Conservation (phyloP, 2,888 invertebrate species). For the Leptarthrus brevirostris region DNA sequence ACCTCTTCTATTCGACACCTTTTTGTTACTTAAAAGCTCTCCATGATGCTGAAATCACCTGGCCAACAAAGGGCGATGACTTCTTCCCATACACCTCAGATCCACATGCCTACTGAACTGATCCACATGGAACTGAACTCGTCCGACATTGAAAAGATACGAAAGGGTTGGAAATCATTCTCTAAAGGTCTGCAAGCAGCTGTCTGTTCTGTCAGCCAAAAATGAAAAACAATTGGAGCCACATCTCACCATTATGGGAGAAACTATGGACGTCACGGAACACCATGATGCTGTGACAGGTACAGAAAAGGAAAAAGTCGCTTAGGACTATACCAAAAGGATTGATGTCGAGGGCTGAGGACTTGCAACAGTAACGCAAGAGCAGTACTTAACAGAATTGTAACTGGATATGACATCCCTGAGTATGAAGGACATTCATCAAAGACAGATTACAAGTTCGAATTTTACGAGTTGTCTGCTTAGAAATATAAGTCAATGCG, state of each 20-base stretch:
- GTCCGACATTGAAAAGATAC: constrained; percentile 83
- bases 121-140: constrained; percentile 83
- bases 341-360: constrained; percentile 76
- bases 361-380: constrained; percentile 66
- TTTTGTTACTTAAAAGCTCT: constrained; percentile 86
- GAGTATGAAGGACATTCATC: constrained; percentile 14
- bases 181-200: constrained; percentile 82
- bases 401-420: constrained; percentile 52
- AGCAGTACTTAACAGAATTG: constrained; percentile 56
- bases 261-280: constrained; percentile 86
- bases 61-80: constrained; percentile 83
- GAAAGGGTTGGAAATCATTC: constrained; percentile 81
- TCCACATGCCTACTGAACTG: constrained; percentile 92
- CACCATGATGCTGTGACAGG: constrained; percentile 92
- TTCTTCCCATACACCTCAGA: constrained; percentile 93
- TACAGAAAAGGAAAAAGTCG: constrained; percentile 87
- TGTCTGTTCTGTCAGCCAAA: constrained; percentile 72
- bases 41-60: constrained; percentile 74
- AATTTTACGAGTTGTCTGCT: constrained; percentile 70
- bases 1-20: constrained; percentile 87
- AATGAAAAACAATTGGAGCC: constrained; percentile 51
- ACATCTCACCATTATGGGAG: constrained; percentile 73
- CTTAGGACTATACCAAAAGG: constrained; percentile 86
- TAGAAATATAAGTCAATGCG: constrained; percentile 82
- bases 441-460: constrained; percentile 44